Percentiles rank a stretch among this genome's conserved stretches.
phyloP scores from a whole-genome alignment of 2,888 invertebrate genomes.

The Eudemis profundana region DNA sequence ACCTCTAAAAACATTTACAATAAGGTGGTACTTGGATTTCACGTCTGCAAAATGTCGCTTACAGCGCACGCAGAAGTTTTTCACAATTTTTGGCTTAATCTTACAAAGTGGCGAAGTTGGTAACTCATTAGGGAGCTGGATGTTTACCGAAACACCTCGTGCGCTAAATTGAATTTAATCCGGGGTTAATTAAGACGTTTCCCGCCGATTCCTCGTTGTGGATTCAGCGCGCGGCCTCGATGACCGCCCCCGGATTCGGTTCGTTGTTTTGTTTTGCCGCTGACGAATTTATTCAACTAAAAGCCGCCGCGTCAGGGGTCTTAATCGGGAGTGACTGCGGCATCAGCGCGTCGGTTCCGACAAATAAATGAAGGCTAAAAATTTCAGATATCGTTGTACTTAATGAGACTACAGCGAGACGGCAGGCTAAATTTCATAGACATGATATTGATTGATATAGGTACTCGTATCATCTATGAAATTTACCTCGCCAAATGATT shows the following conservation, averaged over 20 bases:
- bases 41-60: slow-evolving; percentile 18
- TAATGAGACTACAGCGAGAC: too few relatives aligned
- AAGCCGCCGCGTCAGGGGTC: too few relatives aligned
- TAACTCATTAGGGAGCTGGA: slow-evolving; percentile 74
- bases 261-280: slow-evolving; percentile 20
- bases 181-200: slow-evolving; percentile 47
- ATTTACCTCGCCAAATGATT: too few relatives aligned
- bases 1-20: neutral
- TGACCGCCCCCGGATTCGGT: slow-evolving; percentile 18
- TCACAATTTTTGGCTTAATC: slow-evolving; percentile 73
- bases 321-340: too few relatives aligned
- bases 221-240: slow-evolving; percentile 38
- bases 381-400: too few relatives aligned
- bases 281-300: neutral
- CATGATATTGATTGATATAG: too few relatives aligned
- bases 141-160: slow-evolving; percentile 69
- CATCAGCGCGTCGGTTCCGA: too few relatives aligned
- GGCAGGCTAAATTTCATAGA: too few relatives aligned
- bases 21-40: neutral
- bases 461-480: too few relatives aligned
- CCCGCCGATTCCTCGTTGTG: slow-evolving; percentile 44
- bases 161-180: slow-evolving; percentile 71
- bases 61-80: slow-evolving; percentile 62
- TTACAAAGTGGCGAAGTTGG: slow-evolving; percentile 71
- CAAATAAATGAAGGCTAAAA: too few relatives aligned